Conservation (phyloP, 2,113 vertebrate genomes). For the Platichthys stellatus region DNA sequence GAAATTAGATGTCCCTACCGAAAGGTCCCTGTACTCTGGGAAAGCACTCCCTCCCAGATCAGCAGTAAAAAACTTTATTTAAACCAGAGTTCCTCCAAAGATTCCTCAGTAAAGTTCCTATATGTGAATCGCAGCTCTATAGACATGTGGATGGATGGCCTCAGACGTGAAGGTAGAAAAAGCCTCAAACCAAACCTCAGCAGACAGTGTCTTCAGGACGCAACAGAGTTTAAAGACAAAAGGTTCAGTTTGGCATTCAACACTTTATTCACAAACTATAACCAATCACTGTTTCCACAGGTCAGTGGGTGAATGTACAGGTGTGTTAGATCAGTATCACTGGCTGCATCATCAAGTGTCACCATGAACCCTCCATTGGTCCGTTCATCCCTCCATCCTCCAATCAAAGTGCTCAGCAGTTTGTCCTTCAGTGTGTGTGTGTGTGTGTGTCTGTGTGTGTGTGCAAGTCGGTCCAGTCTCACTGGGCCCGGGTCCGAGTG, state of each 20-base stretch:
- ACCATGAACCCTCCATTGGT: slow-evolving; percentile 22
- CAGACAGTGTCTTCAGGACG: too few relatives aligned
- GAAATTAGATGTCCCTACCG: too few relatives aligned
- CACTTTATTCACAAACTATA: slow-evolving; percentile 87
- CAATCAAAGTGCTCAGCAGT: slow-evolving; percentile 67
- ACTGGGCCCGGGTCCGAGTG: slow-evolving; percentile 8
- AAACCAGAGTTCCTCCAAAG: too few relatives aligned
- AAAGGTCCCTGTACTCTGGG: too few relatives aligned
- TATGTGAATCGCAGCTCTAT: too few relatives aligned
- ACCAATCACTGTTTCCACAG: slow-evolving; percentile 62
- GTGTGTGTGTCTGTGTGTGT: slow-evolving; percentile 11
- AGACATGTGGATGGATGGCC: too few relatives aligned
- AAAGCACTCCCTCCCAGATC: too few relatives aligned
- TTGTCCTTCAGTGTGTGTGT: slow-evolving; percentile 50
- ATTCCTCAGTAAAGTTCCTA: too few relatives aligned
- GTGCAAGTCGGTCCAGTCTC: slow-evolving; percentile 5
- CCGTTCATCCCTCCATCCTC: slow-evolving; percentile 30
- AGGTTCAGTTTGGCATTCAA: slow-evolving; percentile 70
- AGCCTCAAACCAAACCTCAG: too few relatives aligned
- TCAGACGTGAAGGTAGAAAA: too few relatives aligned
- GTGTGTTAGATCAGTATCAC: slow-evolving; percentile 53
- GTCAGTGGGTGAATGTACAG: slow-evolving; percentile 65
- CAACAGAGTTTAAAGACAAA: slow-evolving; percentile 10
- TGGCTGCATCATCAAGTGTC: slow-evolving; percentile 43
- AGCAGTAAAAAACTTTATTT: too few relatives aligned